These are phyloP conservation scores for Sterrhoptilus dennistouni DNA, from an alignment of 2,113 vertebrate genomes.

Conservation along the genomic window DNA sequence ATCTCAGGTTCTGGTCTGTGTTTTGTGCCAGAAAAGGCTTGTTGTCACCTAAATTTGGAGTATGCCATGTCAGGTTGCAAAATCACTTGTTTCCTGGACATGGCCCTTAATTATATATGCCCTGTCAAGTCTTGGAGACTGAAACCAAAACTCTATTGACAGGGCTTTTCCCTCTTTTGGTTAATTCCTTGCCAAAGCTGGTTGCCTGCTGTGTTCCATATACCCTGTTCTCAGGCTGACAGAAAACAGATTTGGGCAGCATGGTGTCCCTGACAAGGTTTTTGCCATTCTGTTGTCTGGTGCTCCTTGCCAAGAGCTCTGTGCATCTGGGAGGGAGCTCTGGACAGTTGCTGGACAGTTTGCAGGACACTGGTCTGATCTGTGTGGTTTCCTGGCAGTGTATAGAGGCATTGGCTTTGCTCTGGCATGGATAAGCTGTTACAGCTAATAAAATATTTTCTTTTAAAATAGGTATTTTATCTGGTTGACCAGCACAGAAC, in stretches of 20 bases:
- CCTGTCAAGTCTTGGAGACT: background rate
- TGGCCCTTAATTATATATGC: background rate
- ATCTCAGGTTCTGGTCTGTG: background rate
- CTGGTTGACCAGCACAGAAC: background rate
- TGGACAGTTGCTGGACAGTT: background rate
- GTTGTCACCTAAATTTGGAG: background rate
- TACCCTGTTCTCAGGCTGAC: background rate
- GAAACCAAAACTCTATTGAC: background rate
- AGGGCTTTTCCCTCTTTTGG: background rate
- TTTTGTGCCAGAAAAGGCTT: background rate
- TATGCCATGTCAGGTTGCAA: background rate
- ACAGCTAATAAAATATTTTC: background rate
- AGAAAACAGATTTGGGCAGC: background rate
- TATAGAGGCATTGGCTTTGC: background rate
- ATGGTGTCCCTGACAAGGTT: background rate
- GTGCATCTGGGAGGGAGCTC: background rate
- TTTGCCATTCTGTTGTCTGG: background rate
- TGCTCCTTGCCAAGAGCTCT: background rate
- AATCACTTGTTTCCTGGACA: background rate
- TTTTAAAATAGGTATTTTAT: background rate
- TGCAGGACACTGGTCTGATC: background rate
- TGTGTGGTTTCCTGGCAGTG: background rate
- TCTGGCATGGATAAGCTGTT: background rate
- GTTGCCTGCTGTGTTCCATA: background rate
- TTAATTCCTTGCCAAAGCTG: background rate